These are phyloP conservation scores for Atta cephalotes DNA, from an alignment of 1,140 invertebrate genomes.

Conservation along the genomic window DNA sequence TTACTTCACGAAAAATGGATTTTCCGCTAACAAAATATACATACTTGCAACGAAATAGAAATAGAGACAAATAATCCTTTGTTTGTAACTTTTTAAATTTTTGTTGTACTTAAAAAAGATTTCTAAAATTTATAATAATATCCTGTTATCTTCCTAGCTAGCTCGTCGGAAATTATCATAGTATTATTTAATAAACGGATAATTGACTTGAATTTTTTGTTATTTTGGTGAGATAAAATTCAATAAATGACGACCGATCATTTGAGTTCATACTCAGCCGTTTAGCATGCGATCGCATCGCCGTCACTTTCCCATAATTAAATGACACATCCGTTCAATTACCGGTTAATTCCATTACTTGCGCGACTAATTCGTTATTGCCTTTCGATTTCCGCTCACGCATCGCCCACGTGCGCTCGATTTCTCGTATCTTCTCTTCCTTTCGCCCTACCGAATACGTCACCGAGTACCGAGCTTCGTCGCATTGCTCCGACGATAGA, in stretches of 20 bases:
- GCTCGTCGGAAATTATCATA: not conserved
- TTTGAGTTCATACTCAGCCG: not conserved
- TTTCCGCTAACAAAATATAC: not conserved
- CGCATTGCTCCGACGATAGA: constrained; percentile 51
- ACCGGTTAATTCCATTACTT: constrained; percentile 53
- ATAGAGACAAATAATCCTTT: not conserved
- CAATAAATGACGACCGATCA: constrained; percentile 17
- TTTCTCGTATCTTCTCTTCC: constrained; percentile 69
- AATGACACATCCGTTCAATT: constrained; percentile 55
- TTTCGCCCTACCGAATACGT: constrained; percentile 1
- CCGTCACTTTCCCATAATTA: constrained; percentile 47
- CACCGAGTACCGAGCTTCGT: constrained; percentile 39
- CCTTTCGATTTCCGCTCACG: constrained; percentile 74
- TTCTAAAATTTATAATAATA: not conserved
- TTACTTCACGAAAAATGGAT: constrained; percentile 8
- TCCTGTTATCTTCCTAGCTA: not conserved
- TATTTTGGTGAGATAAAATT: not conserved
- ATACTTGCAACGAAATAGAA: not conserved
- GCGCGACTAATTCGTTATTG: constrained; percentile 71
- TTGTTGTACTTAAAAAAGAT: not conserved
- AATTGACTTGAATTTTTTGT: constrained; percentile 22
- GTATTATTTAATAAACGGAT: not conserved
- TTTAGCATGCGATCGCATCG: not conserved
- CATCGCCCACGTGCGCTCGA: constrained; percentile 67
- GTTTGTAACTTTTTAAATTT: not conserved